Evolutionary conservation across 2,888 invertebrate species (phyloP), one percentile per base, ranked within the genome.

Genomic region (Watsonalla binaria): DNA sequence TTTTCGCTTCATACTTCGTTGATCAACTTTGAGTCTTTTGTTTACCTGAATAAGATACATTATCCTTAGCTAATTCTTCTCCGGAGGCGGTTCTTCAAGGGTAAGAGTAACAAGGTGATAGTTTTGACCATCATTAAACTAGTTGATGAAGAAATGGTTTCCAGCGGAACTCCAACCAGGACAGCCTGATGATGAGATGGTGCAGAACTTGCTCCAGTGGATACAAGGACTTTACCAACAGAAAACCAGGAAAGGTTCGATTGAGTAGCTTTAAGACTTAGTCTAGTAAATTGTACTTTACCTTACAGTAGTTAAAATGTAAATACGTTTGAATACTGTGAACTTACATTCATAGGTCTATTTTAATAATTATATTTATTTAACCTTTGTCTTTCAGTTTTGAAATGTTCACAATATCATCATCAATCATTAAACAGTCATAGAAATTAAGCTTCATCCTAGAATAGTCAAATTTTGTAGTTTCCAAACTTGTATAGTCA

Each of bases 151-250:
- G 70, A 74, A 70, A 68, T 83, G 72, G 62, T 82, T 90, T 91
- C 67, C 89, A 92, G 91, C 86, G 52, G 85, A 88, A 8, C 69
- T 78, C 51, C 79, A 85, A 55, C 79, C 86, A 48, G 82, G 81
- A 52, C 84, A 91, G 74, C 92, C 91, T 62, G 92, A 93, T 52
- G 95, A 95, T 73, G 93, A 94, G 76, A 94, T 95, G 93, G 94
- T 95, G 54, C 92, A 93, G 78, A 94, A 95, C 74, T 93, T 95
- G 63, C 92, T 95, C 56, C 93, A 94, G 63, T 95, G 95, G 95
- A 92, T 95, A 60, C 95, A 95, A 78, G 94, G 93, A 63, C 92
- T 94, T 57, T 94, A 95, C 74, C 92, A 92, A 62, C 93, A 94
- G 72, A 86, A 79, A 66, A 89, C 81, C 76, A 85, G 91, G 77